phyloP scores from a whole-genome alignment of 2,113 vertebrate species.

The Hypanus sabinus region DNA sequence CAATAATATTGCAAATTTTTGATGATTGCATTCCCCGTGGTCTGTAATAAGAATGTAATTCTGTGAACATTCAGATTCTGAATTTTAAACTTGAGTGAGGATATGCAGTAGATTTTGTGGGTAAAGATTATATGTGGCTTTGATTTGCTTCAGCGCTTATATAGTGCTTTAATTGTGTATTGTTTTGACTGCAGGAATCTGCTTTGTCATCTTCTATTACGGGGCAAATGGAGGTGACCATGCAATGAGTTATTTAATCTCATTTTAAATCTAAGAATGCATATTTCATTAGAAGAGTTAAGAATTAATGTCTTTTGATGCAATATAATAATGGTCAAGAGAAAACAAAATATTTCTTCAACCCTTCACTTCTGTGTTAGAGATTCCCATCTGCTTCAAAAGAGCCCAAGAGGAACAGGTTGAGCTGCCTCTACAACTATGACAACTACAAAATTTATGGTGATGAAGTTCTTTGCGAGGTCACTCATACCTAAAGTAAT shows the following conservation, averaged over 20 bases:
- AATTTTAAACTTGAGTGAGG: neutral
- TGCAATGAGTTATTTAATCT: neutral
- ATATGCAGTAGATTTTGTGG: neutral
- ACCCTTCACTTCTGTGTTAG: too few species aligned
- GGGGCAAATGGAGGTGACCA: neutral
- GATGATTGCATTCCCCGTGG: neutral
- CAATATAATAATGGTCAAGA: too few species aligned
- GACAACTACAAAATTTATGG: too few species aligned
- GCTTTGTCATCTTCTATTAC: neutral
- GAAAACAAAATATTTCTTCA: too few species aligned
- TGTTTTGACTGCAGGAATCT: neutral
- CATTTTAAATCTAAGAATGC: neutral
- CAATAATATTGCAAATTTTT: neutral
- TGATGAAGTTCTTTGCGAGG: too few species aligned
- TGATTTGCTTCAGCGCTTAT: neutral
- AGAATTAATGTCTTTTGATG: too few species aligned
- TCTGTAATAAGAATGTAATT: slow-evolving; percentile 26
- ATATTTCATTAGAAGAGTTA: neutral
- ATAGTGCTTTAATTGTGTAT: neutral
- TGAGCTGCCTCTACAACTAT: too few species aligned
- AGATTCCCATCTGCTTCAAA: too few species aligned
- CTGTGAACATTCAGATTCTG: neutral
- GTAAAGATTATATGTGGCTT: neutral
- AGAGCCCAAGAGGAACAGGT: too few species aligned
- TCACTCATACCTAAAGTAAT: too few species aligned